Evolutionary conservation across 2,113 vertebrate species (phyloP).

Genomic region (Leptodactylus fuscus): DNA sequence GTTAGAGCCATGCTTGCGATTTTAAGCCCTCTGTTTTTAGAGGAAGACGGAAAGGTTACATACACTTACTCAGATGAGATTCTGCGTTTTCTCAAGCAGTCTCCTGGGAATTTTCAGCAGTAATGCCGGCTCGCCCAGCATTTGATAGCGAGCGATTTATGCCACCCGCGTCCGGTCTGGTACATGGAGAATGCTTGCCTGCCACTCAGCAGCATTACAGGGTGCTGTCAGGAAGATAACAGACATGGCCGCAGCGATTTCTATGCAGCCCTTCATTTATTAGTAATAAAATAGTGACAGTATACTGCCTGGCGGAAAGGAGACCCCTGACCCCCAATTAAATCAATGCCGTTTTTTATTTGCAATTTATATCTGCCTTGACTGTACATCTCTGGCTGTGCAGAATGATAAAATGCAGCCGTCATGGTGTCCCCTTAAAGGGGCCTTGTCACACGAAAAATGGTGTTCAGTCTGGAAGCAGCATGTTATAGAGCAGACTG

Average conservation of each 20-base stretch:
- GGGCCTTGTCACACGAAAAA: too few species aligned
- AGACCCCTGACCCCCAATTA: neutral
- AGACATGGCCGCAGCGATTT: neutral
- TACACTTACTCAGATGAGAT: slow-evolving; percentile 39
- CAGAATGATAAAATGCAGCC: too few species aligned
- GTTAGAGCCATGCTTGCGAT: slow-evolving; percentile 34
- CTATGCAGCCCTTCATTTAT: slow-evolving; percentile 4
- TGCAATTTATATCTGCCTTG: too few species aligned
- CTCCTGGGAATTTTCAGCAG: slow-evolving; percentile 20
- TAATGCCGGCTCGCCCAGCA: slow-evolving; percentile 20
- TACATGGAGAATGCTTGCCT: neutral
- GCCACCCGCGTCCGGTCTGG: slow-evolving; percentile 26
- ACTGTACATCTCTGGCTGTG: too few species aligned
- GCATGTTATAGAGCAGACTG: too few species aligned
- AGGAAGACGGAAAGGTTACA: slow-evolving; percentile 47
- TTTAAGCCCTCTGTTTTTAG: slow-evolving; percentile 44
- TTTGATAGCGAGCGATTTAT: slow-evolving; percentile 34
- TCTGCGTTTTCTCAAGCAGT: slow-evolving; percentile 33
- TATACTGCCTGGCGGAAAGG: neutral
- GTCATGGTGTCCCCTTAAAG: too few species aligned
- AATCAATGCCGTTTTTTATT: neutral
- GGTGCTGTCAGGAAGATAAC: slow-evolving; percentile 16
- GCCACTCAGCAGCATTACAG: slow-evolving; percentile 21
- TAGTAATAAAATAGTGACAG: neutral
- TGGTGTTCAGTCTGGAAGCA: too few species aligned